Base-by-base conservation (phyloP, 2,797 vertebrate genomes). In the Denticeps clupeoides region DNA sequence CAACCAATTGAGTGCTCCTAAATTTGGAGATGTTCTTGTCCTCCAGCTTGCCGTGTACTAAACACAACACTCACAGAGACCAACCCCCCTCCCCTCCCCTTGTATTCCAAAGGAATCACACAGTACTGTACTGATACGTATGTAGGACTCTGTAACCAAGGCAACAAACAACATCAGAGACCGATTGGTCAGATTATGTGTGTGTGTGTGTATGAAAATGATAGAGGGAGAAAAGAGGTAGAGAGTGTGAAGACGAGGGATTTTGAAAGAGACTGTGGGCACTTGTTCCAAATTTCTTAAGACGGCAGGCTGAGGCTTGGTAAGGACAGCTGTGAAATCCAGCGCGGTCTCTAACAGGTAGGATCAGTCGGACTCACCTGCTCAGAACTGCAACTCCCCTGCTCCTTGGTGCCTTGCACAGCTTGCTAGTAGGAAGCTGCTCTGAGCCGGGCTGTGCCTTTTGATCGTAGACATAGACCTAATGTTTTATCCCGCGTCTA, bases 111-210 rank as follows among this genome's bases (percentile, higher is more conserved):
- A 69, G 47, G 55, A 71, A 53, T 58, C 53, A 4, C 49, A 67
- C 68, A 55, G 65, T 66, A 67, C 71, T 53, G 65, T 72, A 74
- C 68, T 60, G 56, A 49, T 67, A 68, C 62, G 60, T 70, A 78
- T 74, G 75, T 77, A 74, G 73, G 69, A 67, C 66, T 72, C 56
- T 67, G 84, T 85, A 74, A 75, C 84, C 81, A 83, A 76, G 72
- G 83, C 79, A 87, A 85, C 82, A 74, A 80, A 85, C 76, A 82
- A 78, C 81, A 81, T 85, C 79, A 79, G 77, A 76, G 60, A 72
- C 65, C 74, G 72, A 64, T 66, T 73, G 75, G 75, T 79, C 73
- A 79, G 71, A 77, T 75, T 71, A 80, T 19, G 33, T 19, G 18
- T 18, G 25, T 16, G 19, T 24, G 21, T 28, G 26, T 22, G 12